phyloP scores from a whole-genome alignment of 1,140 invertebrate species.

The Pantala flavescens region DNA sequence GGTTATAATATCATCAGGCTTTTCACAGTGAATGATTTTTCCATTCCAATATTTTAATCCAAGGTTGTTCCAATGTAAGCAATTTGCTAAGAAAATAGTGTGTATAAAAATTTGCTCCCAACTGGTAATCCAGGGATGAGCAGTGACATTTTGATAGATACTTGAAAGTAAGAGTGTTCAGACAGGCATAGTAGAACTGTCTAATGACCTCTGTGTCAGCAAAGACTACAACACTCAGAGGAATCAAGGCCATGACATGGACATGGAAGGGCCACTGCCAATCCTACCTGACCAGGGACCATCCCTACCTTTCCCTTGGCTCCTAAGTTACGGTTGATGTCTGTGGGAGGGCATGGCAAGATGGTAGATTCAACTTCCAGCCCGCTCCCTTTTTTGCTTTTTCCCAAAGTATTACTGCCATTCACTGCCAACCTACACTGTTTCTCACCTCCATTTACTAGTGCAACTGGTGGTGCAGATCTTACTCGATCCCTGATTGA shows the following conservation, averaged over 20 bases:
- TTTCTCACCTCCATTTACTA: neutral
- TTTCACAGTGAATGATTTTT: too few relatives aligned
- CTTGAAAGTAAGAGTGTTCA: too few relatives aligned
- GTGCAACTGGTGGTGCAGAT: neutral
- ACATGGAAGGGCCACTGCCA: neutral
- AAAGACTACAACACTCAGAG: neutral
- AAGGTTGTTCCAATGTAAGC: too few relatives aligned
- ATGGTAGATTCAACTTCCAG: neutral
- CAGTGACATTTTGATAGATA: too few relatives aligned
- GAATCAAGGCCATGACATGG: neutral
- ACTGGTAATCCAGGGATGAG: too few relatives aligned
- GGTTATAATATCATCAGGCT: too few relatives aligned
- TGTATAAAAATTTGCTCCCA: too few relatives aligned
- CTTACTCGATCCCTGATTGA: neutral
- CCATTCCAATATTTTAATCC: too few relatives aligned
- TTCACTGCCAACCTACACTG: neutral
- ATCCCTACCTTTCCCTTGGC: neutral
- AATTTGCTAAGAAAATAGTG: too few relatives aligned
- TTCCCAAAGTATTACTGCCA: neutral
- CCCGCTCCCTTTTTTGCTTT: neutral
- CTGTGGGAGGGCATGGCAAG: neutral
- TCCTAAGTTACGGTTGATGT: neutral
- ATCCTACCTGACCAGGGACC: neutral
- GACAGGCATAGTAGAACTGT: neutral
- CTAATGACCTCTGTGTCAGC: constrained; percentile 3